Evolutionary conservation across 2,888 invertebrate genomes (phyloP).

Genomic region (Cephus pulcher): DNA sequence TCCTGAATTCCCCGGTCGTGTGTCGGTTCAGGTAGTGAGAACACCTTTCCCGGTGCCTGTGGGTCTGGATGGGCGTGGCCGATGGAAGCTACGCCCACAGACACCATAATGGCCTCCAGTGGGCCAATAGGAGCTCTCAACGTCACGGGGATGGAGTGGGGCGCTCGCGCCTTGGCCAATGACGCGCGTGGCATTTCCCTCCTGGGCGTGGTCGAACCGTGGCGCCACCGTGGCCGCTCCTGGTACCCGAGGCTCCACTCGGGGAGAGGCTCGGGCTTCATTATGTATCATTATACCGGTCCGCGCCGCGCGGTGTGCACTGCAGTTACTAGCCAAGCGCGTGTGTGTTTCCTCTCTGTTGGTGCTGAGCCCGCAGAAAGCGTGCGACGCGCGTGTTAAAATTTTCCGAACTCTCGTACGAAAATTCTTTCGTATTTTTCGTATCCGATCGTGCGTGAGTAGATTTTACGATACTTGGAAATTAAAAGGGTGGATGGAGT

Average conservation of each 20-base stretch:
- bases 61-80: conserved; percentile 16
- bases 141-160: conserved; percentile 42
- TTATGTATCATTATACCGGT: conserved; percentile 68
- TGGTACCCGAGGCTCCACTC: conserved; percentile 48
- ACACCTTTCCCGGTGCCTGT: conserved; percentile 18
- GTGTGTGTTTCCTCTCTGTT: conserved; percentile 55
- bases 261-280: conserved; percentile 65
- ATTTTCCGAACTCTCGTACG: conserved; percentile 1
- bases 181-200: conserved; percentile 1
- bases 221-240: conserved; percentile 53
- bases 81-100: conserved; percentile 22
- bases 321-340: conserved; percentile 62
- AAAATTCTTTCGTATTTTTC: background rate
- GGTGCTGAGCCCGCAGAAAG: conserved; percentile 3
- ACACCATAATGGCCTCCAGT: conserved; percentile 60
- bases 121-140: conserved; percentile 41
- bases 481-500: background rate
- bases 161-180: conserved; percentile 46
- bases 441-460: background rate
- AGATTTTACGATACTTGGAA: background rate
- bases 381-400: conserved; percentile 5
- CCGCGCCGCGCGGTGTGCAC: conserved; percentile 67
- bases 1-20: conserved; percentile 37
- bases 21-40: conserved; percentile 24
- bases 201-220: conserved; percentile 47